Percentiles rank a stretch among this genome's conserved stretches.
Conservation (phyloP, 1,140 invertebrate genomes). For the Branchinecta lindahli region DNA sequence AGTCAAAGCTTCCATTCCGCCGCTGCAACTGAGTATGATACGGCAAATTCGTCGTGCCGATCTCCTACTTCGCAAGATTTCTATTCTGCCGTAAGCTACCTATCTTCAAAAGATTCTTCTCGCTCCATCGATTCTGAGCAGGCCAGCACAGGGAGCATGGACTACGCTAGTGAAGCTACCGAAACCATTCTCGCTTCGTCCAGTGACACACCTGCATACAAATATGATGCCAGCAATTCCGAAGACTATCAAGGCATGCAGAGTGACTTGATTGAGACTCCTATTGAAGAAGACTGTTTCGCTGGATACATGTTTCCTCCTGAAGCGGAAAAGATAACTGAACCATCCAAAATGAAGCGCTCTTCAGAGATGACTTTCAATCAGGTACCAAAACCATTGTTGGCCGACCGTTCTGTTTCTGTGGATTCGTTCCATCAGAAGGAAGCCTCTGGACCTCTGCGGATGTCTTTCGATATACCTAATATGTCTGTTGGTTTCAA, state of each 20-base stretch:
- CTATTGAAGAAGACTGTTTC: neutral
- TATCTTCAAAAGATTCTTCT: conserved; percentile 73
- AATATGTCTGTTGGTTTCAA: neutral
- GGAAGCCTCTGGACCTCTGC: neutral
- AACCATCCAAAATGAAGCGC: conserved; percentile 48
- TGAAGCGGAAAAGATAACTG: neutral
- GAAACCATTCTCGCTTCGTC: conserved; percentile 71
- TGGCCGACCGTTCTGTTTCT: conserved; percentile 24
- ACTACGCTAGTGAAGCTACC: conserved; percentile 66
- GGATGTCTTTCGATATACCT: neutral
- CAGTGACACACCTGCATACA: conserved; percentile 27
- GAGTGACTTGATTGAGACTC: neutral
- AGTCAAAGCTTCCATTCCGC: conserved; percentile 16
- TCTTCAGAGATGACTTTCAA: conserved; percentile 79
- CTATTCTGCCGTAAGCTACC: conserved; percentile 59
- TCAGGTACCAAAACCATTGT: conserved; percentile 40
- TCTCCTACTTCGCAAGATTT: conserved; percentile 63
- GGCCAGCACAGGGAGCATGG: conserved; percentile 60
- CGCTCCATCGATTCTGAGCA: conserved; percentile 73
- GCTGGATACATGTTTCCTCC: neutral
- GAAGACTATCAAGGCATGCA: neutral
- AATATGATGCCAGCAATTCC: neutral
- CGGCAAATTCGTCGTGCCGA: conserved; percentile 57
- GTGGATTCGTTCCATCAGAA: conserved; percentile 17
- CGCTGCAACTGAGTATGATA: conserved; percentile 70